These are phyloP conservation scores for Urocynchramus pylzowi DNA, from an alignment of 2,113 vertebrate genomes.

Conservation along the genomic window DNA sequence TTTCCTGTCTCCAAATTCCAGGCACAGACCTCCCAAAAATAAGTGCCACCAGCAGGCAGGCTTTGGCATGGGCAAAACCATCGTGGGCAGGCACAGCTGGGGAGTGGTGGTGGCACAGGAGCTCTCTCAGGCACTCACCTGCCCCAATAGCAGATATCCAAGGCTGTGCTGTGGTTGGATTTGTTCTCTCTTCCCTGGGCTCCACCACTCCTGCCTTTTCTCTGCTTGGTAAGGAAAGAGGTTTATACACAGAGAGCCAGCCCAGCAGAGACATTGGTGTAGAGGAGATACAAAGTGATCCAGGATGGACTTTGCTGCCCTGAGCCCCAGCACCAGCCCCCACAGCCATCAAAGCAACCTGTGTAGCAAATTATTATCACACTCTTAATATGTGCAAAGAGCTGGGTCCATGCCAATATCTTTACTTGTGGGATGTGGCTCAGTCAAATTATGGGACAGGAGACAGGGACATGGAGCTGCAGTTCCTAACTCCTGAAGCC, in stretches of 20 bases:
- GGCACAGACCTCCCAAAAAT: neutral
- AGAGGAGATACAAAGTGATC: neutral
- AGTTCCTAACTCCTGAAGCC: neutral
- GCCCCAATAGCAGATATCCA: accelerated
- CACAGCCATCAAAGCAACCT: neutral
- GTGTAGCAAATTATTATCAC: neutral
- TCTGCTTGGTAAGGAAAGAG: neutral
- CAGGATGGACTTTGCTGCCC: neutral
- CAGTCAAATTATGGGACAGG: neutral
- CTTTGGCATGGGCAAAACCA: neutral
- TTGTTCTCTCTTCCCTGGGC: neutral
- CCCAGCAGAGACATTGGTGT: neutral
- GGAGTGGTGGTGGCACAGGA: neutral
- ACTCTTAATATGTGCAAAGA: accelerated
- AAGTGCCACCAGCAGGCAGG: neutral
- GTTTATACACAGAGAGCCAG: accelerated
- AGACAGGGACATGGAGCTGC: accelerated
- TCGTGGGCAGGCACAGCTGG: neutral
- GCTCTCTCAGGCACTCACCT: neutral
- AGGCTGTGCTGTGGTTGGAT: neutral
- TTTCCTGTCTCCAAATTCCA: neutral
- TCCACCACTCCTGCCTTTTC: neutral
- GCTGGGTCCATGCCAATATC: neutral
- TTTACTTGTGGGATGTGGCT: neutral
- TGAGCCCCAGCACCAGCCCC: neutral